These are phyloP conservation scores for Pelecanoides urinatrix DNA, from an alignment of 2,113 vertebrate genomes.

Conservation along the genomic window DNA sequence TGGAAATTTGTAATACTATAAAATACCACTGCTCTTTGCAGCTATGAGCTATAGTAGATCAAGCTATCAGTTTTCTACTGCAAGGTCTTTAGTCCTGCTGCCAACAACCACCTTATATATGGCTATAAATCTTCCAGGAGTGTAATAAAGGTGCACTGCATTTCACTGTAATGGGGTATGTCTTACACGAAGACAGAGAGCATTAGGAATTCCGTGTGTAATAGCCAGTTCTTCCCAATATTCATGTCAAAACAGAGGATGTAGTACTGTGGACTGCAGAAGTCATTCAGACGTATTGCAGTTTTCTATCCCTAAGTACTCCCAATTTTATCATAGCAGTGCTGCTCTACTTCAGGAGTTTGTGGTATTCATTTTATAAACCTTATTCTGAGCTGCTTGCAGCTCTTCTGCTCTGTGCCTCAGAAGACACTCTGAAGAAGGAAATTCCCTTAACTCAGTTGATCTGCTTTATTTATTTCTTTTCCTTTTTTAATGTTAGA, in stretches of 20 bases:
- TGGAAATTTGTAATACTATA: background rate
- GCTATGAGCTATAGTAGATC: background rate
- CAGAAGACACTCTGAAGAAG: background rate
- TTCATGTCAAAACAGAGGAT: background rate
- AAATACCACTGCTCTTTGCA: background rate
- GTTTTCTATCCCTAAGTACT: background rate
- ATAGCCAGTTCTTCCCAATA: background rate
- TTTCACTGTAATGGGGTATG: slow-evolving; percentile 5
- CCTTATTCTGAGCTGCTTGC: background rate
- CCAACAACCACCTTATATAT: background rate
- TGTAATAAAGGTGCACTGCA: slow-evolving; percentile 11
- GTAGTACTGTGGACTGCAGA: background rate
- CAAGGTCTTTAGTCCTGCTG: slow-evolving; percentile 18
- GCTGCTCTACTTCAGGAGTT: background rate
- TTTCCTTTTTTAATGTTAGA: background rate
- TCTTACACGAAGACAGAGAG: background rate
- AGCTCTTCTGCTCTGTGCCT: background rate
- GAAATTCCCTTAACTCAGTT: background rate
- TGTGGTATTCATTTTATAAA: background rate
- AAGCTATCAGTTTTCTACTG: background rate
- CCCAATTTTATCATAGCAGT: background rate
- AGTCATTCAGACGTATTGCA: background rate
- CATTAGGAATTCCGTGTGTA: slow-evolving; percentile 18
- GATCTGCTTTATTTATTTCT: background rate
- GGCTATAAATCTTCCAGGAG: background rate